A percentile compares a stretch with the other conserved stretches of the same genome.
Conservation (phyloP, 2,113 vertebrate species). For the Alosa alosa region DNA sequence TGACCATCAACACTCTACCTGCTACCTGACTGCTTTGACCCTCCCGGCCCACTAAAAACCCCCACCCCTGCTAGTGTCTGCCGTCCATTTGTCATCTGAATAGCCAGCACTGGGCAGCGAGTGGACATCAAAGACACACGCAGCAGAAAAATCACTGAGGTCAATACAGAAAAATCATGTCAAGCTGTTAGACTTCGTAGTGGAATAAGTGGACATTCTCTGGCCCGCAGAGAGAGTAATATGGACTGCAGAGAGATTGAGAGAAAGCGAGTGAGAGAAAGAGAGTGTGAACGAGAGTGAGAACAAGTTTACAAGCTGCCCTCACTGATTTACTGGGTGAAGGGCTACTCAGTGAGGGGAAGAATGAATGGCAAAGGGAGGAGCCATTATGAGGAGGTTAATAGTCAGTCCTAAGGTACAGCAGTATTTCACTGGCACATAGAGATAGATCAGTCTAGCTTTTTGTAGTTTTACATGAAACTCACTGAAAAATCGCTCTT, state of each 20-base stretch:
- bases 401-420: background rate
- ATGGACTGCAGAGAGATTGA: background rate
- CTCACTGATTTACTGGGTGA: background rate
- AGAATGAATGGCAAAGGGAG: background rate
- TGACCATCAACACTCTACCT: background rate
- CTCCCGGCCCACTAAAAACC: background rate
- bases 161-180: slow-evolving; percentile 9
- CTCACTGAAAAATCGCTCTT: background rate
- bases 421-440: background rate
- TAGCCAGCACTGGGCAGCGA: slow-evolving; percentile 25
- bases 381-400: background rate
- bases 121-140: slow-evolving; percentile 33
- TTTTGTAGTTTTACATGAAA: background rate
- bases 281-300: background rate
- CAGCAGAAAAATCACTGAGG: slow-evolving; percentile 18
- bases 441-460: background rate
- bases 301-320: background rate
- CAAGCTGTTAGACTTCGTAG: background rate
- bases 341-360: background rate
- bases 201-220: background rate
- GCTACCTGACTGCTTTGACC: slow-evolving; percentile 25
- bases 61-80: background rate
- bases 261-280: background rate
- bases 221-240: background rate
- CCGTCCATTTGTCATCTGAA: slow-evolving; percentile 27